Evolutionary conservation across 2,113 vertebrate species (phyloP), one percentile per base, ranked within the genome.

Genomic region (Salminus brasiliensis): DNA sequence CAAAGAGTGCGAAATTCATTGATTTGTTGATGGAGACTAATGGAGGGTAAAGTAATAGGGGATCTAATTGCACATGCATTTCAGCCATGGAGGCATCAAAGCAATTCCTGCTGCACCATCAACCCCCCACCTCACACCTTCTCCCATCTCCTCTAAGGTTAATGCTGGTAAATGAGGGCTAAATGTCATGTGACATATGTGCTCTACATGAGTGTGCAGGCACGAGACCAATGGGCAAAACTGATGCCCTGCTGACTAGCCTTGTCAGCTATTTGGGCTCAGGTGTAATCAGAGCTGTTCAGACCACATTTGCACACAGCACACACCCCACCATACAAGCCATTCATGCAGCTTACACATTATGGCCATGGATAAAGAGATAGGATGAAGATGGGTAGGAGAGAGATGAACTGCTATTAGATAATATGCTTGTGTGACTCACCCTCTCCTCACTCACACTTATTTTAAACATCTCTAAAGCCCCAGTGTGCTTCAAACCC

Each of bases 371-470:
- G 9, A 79, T 41, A 80, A 85, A 72, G 74, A 87, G 45, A 85
- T 57, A 63, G 45, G 5, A 79, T 55, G 81, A 55, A 45, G 81
- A 80, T 85, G 81, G 3, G 21, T 47, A 34, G 27, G 9, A 79
- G 57, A 80, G 85, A 72, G 74, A 87, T 80, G 81, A 74, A 23
- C 81, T 85, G 74, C 83, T 81, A 86, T 87, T 82, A 87, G 85
- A 87, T 79, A 78, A 86, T 72, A 82, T 82, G 55, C 27, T 66
- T n/a, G 57, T 74, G 18, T 84, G 78, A 81, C 78, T 84, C 82
- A 84, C 76, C 39, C 72, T 73, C 69, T 86, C 79, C 71, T 85
- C 59, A 63, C 76, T 39, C 36, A 65, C 73, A 73, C 77, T 71
- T 78, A 21, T 81, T 84, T 76, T 69, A 75, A 63, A 57, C 49